Evolutionary conservation across 30 jellyfish, hydroid and myxozoan genomes (phyloP), one percentile per base, ranked within the genome.

Genomic region (Hydra vulgaris): DNA sequence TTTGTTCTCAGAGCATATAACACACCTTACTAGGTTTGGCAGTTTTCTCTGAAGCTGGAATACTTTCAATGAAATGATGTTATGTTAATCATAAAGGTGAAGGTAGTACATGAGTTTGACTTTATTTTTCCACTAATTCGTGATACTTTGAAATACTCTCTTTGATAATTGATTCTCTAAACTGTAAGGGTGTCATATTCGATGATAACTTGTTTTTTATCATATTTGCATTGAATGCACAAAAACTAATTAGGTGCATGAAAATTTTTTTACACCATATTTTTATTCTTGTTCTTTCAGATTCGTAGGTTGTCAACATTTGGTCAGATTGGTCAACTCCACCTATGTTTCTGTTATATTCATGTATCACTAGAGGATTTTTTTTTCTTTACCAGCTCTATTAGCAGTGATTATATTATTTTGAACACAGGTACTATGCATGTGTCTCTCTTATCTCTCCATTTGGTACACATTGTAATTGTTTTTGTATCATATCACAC

Each of bases 361-460:
- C 40, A 73, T 73, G 23, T 21, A 73, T 26, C 54, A 19, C 81
- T 73, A 4, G 27, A 22, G 81, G 68, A 73, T 1, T 73, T 73
- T 73, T 7, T 73, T 73, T 73, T 73, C 23, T 7, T 73, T 73
- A 4, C 81, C 81, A 25, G 81, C 81, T 73, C 81, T 73, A 1
- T 23, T 22, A 21, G 19, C 81, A 21, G 68, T 26, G 66, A 73
- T 74, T 21, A 73, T 18, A 1, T 26, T 27, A 73, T 73, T 19
- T 73, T 7, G 68, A 73, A 73, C 66, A 25, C 81, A 73, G 40
- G 81, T 73, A 73, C 68, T 21, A 76, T 1, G 54, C 81, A 73
- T 73, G 40, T 73, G 81, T 73, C 61, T 73, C 17, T 73, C 40
- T 73, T 73, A 73, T 73, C 74, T 17, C 74, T 23, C 81, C 81